These are phyloP conservation scores for Plutomurus gul DNA, from an alignment of 1,140 invertebrate genomes.

Conservation along the genomic window DNA sequence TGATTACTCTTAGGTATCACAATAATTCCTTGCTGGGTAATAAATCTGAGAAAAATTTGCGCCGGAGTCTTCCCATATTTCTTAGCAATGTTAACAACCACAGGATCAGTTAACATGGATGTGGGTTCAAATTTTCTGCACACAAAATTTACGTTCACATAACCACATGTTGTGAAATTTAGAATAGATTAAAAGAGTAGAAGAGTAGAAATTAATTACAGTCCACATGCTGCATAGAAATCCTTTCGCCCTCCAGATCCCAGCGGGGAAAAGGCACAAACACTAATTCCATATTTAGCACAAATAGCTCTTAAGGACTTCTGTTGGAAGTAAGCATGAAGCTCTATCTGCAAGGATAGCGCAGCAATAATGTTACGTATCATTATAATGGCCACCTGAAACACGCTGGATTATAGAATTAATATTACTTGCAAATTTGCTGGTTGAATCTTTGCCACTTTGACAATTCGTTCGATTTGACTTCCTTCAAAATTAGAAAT, in stretches of 20 bases:
- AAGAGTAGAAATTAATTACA: neutral
- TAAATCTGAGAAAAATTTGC: slow-evolving; percentile 59
- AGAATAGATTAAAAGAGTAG: neutral
- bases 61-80: slow-evolving; percentile 56
- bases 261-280: slow-evolving; percentile 60
- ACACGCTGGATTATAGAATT: slow-evolving; percentile 50
- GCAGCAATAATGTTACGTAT: slow-evolving; percentile 44
- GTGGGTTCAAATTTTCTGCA: slow-evolving; percentile 7
- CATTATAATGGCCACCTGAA: neutral
- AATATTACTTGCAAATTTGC: slow-evolving; percentile 58
- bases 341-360: slow-evolving; percentile 21
- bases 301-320: slow-evolving; percentile 57
- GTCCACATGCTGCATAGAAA: neutral
- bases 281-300: slow-evolving; percentile 56
- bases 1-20: slow-evolving; percentile 60
- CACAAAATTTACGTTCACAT: too few species aligned
- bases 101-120: slow-evolving; percentile 55
- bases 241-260: slow-evolving; percentile 67
- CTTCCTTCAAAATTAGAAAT: slow-evolving; percentile 65
- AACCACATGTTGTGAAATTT: too few species aligned
- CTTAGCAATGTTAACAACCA: slow-evolving; percentile 56
- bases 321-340: slow-evolving; percentile 61
- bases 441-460: slow-evolving; percentile 61
- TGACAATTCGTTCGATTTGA: slow-evolving; percentile 62
- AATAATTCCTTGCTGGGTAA: slow-evolving; percentile 56